A percentile compares a stretch with the other conserved stretches of the same genome.
phyloP scores from a whole-genome alignment of 1,140 invertebrate species.

The Mizuhopecten yessoensis region DNA sequence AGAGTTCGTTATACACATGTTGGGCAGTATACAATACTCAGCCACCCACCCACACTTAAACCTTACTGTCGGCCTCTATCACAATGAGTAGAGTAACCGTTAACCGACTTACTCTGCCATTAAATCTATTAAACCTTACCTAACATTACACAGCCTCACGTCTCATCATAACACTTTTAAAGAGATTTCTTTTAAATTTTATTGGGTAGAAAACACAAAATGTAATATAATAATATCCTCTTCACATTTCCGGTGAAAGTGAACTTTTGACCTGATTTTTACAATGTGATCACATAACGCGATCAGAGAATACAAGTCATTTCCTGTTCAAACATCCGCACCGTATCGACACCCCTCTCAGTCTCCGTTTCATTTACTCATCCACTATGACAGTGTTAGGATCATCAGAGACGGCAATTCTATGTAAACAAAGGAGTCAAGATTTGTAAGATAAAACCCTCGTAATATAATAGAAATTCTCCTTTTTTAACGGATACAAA shows the following conservation, averaged over 20 bases:
- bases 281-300: not conserved
- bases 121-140: not conserved
- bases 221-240: not conserved
- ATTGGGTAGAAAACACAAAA: constrained; percentile 4
- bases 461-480: not conserved
- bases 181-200: not conserved
- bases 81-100: not conserved
- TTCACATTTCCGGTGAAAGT: not conserved
- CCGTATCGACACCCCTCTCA: not conserved
- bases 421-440: not conserved
- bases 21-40: not conserved
- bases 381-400: too few species aligned
- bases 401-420: not conserved
- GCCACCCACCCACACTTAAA: not conserved
- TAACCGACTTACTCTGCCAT: not conserved
- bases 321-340: not conserved
- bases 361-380: too few species aligned
- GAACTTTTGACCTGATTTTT: constrained; percentile 33
- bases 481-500: not conserved
- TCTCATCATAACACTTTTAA: not conserved
- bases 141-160: not conserved
- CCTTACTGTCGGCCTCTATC: not conserved
- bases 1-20: too few species aligned
- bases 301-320: constrained; percentile 38
- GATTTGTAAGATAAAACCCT: not conserved